Conservation (phyloP, 2,888 invertebrate genomes). For the Liopterus haemorrhoidalis region DNA sequence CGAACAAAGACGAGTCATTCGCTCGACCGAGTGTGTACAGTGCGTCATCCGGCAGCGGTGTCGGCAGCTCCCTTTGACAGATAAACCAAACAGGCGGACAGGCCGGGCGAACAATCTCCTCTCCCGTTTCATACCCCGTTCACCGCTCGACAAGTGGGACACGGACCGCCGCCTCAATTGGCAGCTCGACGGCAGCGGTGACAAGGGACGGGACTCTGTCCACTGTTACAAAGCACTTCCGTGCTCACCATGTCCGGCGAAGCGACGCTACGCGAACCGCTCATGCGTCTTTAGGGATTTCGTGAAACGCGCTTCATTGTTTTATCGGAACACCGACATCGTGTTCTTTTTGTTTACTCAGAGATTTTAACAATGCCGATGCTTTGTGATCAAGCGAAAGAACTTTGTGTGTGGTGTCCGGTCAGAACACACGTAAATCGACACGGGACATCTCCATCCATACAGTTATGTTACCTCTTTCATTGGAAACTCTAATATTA, state of each 20-base stretch:
- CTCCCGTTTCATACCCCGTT: too few species aligned
- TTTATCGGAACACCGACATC: neutral
- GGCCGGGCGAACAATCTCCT: neutral
- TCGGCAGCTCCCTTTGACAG: too few species aligned
- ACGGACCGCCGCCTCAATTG: too few species aligned
- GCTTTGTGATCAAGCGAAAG: too few species aligned
- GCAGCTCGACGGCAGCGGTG: neutral
- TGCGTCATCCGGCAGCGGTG: conserved; percentile 15
- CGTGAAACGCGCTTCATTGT: neutral
- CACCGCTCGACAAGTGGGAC: too few species aligned
- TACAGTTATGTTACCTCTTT: too few species aligned
- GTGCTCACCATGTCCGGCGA: conserved; percentile 1
- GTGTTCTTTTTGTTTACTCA: neutral
- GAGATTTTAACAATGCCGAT: too few species aligned
- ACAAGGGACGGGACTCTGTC: neutral
- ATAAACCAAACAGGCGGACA: neutral
- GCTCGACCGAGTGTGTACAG: conserved; percentile 16
- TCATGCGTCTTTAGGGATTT: neutral
- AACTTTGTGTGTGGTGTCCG: too few species aligned
- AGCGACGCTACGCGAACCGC: too few species aligned
- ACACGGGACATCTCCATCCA: too few species aligned
- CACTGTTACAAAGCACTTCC: conserved; percentile 7
- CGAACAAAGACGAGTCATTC: conserved; percentile 34
- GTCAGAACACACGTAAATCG: too few species aligned
- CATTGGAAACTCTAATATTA: too few species aligned